Conservation (phyloP, 2,113 vertebrate species). For the Ciconia maguari region DNA sequence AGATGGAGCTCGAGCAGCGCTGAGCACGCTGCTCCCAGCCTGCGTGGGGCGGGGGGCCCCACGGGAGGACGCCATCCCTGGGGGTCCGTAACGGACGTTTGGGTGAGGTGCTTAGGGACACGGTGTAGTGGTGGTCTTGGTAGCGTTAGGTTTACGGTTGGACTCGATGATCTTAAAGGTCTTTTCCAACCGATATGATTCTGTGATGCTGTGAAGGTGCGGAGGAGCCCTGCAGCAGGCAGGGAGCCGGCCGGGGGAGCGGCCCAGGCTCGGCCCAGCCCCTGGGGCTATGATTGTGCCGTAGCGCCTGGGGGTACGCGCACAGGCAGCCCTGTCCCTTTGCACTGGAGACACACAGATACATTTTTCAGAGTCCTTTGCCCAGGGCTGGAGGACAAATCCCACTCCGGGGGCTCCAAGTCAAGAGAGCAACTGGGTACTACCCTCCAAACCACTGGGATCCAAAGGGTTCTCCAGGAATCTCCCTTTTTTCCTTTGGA, state of each 20-base stretch:
- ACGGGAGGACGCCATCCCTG: too few relatives aligned
- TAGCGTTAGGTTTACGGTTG: too few relatives aligned
- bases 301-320: accelerated
- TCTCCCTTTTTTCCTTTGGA: background rate
- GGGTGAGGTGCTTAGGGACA: too few relatives aligned
- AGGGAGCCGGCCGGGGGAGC: too few relatives aligned
- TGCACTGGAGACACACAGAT: accelerated
- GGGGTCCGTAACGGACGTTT: too few relatives aligned
- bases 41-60: too few relatives aligned
- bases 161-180: too few relatives aligned
- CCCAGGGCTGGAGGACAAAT: background rate
- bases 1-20: constrained; percentile 63
- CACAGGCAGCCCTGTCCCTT: accelerated
- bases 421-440: background rate
- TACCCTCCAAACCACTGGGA: background rate
- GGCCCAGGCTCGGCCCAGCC: accelerated
- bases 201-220: too few relatives aligned
- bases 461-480: background rate
- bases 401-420: background rate
- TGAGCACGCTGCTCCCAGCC: background rate
- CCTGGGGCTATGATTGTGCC: background rate
- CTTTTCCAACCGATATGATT: too few relatives aligned
- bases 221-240: too few relatives aligned
- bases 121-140: too few relatives aligned
- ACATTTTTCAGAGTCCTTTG: background rate